These are phyloP conservation scores for Ostrea denselamellosa DNA, from an alignment of 1,140 invertebrate species.

Conservation along the genomic window DNA sequence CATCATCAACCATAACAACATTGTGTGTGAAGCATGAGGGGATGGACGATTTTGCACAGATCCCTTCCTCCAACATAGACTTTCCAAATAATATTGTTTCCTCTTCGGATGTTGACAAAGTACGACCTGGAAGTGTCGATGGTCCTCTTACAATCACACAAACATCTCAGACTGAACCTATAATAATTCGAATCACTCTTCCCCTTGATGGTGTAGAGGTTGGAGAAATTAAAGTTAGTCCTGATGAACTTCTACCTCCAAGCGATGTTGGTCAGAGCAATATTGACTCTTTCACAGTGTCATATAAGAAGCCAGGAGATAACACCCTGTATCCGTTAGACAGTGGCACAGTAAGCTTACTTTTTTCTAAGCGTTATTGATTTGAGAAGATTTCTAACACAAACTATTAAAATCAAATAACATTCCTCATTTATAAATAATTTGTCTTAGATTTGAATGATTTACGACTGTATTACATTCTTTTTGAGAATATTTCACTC, in stretches of 20 bases:
- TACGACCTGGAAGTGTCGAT: not conserved
- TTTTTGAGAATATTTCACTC: too few relatives aligned
- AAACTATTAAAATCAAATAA: too few relatives aligned
- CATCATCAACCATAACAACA: not conserved
- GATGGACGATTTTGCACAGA: not conserved
- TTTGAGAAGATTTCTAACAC: not conserved
- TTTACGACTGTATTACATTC: too few relatives aligned
- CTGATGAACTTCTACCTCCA: not conserved
- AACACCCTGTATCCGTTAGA: not conserved
- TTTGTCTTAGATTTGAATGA: too few relatives aligned
- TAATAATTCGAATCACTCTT: not conserved
- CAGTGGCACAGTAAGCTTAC: not conserved
- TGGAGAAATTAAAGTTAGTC: not conserved
- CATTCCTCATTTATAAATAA: too few relatives aligned
- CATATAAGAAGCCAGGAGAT: constrained; percentile 1
- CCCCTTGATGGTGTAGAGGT: not conserved
- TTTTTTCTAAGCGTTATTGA: not conserved
- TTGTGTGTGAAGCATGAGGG: not conserved
- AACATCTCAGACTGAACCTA: not conserved
- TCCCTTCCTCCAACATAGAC: not conserved
- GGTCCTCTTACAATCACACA: not conserved
- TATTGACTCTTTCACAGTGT: not conserved
- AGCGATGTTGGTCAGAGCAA: not conserved
- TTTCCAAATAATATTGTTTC: not conserved
- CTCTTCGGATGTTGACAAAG: not conserved